A percentile compares a stretch with the other conserved stretches of the same genome.
Conservation (phyloP, 1,140 invertebrate species). For the Caenorhabditis latens region DNA sequence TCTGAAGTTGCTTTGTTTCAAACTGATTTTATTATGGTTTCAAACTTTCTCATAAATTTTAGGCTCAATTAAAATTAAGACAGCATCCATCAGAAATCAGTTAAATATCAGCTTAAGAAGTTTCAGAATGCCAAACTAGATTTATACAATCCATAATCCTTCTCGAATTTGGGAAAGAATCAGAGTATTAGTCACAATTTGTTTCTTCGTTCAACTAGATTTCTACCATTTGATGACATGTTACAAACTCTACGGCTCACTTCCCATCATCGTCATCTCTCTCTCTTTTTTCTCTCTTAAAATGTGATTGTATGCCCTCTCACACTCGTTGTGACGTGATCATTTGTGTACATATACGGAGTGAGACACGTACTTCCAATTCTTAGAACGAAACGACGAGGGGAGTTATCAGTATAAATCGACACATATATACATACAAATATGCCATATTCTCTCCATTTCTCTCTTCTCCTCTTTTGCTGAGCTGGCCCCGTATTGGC, state of each 20-base stretch:
- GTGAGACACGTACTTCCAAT: slow-evolving; percentile 20
- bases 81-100: too few species aligned
- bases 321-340: slow-evolving; percentile 14
- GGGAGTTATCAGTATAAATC: slow-evolving; percentile 31
- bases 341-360: slow-evolving; percentile 4
- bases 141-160: too few species aligned
- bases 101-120: not conserved
- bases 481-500: slow-evolving; percentile 41
- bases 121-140: not conserved
- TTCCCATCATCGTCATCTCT: not conserved
- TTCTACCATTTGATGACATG: not conserved
- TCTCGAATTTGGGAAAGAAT: not conserved
- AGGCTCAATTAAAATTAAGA: too few species aligned
- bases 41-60: not conserved
- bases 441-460: slow-evolving; percentile 27
- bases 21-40: not conserved
- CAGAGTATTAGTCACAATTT: not conserved
- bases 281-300: not conserved
- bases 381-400: slow-evolving; percentile 16
- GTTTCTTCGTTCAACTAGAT: not conserved
- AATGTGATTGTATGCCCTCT: slow-evolving; percentile 1
- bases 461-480: not conserved
- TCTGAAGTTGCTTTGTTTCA: not conserved
- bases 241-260: not conserved
- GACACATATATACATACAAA: slow-evolving; percentile 47